These are phyloP conservation scores for Gymnothorax reevesii DNA, from an alignment of 2,797 vertebrate species.

Conservation along the genomic window DNA sequence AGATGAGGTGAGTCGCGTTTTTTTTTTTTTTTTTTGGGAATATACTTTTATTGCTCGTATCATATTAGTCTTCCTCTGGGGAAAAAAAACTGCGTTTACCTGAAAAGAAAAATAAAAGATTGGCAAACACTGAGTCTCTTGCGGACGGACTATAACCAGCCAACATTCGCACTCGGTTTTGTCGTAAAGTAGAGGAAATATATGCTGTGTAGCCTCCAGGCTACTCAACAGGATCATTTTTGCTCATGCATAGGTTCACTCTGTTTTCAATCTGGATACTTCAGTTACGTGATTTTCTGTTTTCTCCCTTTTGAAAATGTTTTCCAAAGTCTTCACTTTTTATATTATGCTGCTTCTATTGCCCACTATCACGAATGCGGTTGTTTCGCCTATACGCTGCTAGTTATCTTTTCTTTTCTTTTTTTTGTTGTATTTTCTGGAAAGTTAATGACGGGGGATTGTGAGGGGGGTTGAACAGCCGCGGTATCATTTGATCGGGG, in stretches of 20 bases:
- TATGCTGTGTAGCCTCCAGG: neutral
- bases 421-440: slow-evolving; percentile 54
- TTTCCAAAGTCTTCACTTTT: neutral
- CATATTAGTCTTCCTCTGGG: slow-evolving; percentile 35
- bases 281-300: slow-evolving; percentile 18
- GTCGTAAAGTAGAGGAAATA: slow-evolving; percentile 62
- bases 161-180: slow-evolving; percentile 50
- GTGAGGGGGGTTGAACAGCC: slow-evolving; percentile 51
- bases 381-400: slow-evolving; percentile 41
- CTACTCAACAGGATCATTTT: slow-evolving; percentile 49
- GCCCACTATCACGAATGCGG: neutral
- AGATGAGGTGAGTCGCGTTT: slow-evolving; percentile 77
- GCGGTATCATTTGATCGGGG: slow-evolving; percentile 68
- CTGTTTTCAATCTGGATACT: slow-evolving; percentile 22
- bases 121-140: slow-evolving; percentile 33
- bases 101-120: slow-evolving; percentile 51
- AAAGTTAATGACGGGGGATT: slow-evolving; percentile 65
- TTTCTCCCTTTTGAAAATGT: slow-evolving; percentile 9
- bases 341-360: neutral
- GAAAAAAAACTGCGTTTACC: slow-evolving; percentile 50
- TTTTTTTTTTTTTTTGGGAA: slow-evolving; percentile 26
- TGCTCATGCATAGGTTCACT: slow-evolving; percentile 36
- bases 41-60: slow-evolving; percentile 42
- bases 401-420: slow-evolving; percentile 55
- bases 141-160: slow-evolving; percentile 37